Conservation (phyloP, 2,888 invertebrate genomes). For the Eurytoma adleriae region DNA sequence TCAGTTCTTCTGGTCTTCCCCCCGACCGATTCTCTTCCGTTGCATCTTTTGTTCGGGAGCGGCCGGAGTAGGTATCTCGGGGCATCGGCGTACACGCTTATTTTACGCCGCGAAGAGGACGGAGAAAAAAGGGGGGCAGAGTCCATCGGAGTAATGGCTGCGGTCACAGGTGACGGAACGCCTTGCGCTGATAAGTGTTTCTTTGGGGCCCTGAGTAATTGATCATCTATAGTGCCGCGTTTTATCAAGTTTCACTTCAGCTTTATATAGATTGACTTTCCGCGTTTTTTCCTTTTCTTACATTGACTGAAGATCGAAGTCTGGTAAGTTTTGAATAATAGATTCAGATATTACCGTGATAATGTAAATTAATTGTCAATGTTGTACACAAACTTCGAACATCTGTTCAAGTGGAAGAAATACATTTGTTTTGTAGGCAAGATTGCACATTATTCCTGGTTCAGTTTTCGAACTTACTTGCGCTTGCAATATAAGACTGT, state of each 20-base stretch:
- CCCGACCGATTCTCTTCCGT: slow-evolving; percentile 5
- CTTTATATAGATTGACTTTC: too few species aligned
- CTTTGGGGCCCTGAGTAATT: slow-evolving; percentile 29
- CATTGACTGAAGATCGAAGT: too few species aligned
- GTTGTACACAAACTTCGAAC: too few species aligned
- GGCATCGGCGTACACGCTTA: slow-evolving; percentile 2
- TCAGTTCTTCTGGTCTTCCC: slow-evolving; percentile 8
- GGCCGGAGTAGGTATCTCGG: slow-evolving; percentile 7
- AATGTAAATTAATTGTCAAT: too few species aligned
- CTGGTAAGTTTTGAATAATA: too few species aligned
- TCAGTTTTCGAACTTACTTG: too few species aligned
- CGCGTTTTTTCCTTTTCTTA: too few species aligned
- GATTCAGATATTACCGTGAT: too few species aligned
- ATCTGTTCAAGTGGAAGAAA: too few species aligned
- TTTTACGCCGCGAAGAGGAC: slow-evolving; percentile 4
- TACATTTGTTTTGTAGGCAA: too few species aligned
- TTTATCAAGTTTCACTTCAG: slow-evolving; percentile 31
- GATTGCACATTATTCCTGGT: too few species aligned
- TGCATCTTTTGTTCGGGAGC: slow-evolving; percentile 36
- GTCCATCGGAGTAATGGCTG: slow-evolving; percentile 37
- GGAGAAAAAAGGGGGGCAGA: neutral
- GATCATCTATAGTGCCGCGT: slow-evolving; percentile 21
- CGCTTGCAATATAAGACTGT: too few species aligned
- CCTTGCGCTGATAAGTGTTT: slow-evolving; percentile 43
- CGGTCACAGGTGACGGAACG: slow-evolving; percentile 52